Evolutionary conservation across 2,113 vertebrate genomes (phyloP).

Genomic region (Dipodomys stephensi): DNA sequence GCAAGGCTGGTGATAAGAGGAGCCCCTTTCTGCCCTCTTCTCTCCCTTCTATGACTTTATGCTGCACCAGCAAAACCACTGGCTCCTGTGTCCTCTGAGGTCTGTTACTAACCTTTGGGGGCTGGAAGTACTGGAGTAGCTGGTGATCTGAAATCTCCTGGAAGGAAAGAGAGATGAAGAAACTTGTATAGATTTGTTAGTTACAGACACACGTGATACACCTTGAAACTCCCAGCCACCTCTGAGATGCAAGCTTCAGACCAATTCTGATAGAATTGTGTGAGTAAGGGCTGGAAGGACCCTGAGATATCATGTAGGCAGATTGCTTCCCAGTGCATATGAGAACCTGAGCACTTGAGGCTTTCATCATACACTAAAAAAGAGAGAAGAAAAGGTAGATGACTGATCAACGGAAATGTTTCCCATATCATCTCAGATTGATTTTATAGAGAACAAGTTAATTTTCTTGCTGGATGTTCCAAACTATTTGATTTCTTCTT

Average conservation of each 20-base stretch:
- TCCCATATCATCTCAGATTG: background rate
- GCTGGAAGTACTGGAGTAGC: background rate
- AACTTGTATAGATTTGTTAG: background rate
- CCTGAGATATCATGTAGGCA: background rate
- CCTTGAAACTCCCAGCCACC: background rate
- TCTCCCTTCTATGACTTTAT: background rate
- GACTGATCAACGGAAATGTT: background rate
- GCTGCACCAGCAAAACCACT: background rate
- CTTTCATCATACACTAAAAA: background rate
- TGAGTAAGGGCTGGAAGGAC: background rate
- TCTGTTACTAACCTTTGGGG: constrained; percentile 31
- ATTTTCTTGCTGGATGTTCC: background rate
- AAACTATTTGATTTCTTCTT: background rate
- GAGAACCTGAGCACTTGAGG: background rate
- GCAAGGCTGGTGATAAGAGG: too few relatives aligned
- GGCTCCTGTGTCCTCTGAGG: background rate
- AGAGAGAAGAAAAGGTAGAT: too few relatives aligned
- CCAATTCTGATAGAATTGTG: background rate
- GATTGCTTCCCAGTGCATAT: background rate
- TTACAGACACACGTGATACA: background rate
- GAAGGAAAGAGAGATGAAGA: background rate
- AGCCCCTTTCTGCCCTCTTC: background rate
- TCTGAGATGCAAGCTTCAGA: background rate
- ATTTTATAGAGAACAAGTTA: background rate
- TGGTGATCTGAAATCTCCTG: constrained; percentile 55